Evolutionary conservation across 2,888 invertebrate genomes (phyloP).

Genomic region (Busseola fusca): DNA sequence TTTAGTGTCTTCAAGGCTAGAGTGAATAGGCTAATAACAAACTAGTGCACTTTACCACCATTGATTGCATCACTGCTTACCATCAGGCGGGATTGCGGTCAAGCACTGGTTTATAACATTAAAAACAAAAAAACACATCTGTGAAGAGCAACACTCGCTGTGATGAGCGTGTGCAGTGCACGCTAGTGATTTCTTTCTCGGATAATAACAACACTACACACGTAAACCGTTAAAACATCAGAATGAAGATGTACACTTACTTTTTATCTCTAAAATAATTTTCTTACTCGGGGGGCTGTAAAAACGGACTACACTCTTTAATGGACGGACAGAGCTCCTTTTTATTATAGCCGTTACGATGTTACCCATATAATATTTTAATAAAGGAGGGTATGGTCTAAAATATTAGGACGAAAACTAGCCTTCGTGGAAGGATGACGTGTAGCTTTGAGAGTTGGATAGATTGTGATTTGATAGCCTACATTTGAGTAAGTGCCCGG

Average conservation of each 20-base stretch:
- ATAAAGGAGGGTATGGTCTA: conserved; percentile 45
- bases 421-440: conserved; percentile 6
- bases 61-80: too few species aligned
- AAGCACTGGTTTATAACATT: too few species aligned
- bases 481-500: not conserved
- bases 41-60: too few species aligned
- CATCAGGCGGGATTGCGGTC: too few species aligned
- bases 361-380: conserved; percentile 60
- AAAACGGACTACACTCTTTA: conserved; percentile 56
- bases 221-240: conserved; percentile 18
- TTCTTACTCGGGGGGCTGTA: conserved; percentile 34
- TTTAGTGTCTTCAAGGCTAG: too few species aligned
- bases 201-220: not conserved
- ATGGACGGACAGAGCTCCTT: conserved; percentile 48
- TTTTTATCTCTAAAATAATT: conserved; percentile 56
- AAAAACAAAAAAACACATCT: too few species aligned
- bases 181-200: not conserved
- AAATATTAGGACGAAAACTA: conserved; percentile 29
- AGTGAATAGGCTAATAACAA: too few species aligned
- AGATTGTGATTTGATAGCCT: conserved; percentile 20
- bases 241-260: conserved; percentile 35
- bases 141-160: too few species aligned
- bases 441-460: conserved; percentile 12
- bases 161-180: too few species aligned
- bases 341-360: conserved; percentile 57